Base-by-base conservation (phyloP, 2,113 vertebrate species). In the Struthio camelus region DNA sequence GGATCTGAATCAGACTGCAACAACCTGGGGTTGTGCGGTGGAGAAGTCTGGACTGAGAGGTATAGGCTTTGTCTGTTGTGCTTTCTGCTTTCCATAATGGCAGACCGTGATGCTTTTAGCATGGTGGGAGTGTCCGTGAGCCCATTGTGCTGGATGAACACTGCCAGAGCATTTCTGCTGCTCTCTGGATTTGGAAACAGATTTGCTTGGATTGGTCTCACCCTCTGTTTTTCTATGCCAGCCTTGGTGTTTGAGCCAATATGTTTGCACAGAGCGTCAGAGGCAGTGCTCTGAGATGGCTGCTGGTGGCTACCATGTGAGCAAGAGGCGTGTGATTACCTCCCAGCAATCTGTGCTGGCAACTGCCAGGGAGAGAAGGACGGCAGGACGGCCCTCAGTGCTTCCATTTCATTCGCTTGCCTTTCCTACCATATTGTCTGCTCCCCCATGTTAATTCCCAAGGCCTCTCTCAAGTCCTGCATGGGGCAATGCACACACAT, bases 71-170 rank as follows among this genome's bases (percentile, higher is more conserved):
- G 7, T 89, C 87, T 95, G 91, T 67, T 90, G 64, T 83, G 71
- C 67, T 93, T 96, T 96, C 82, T 95, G 85, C 59, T 88, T 80
- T 93, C 85, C 66, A 62, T 94, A 92, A 91, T 36, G 59, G 89
- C 89, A 89, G 87, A 40, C 73, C 10, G 15, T 27, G 87, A 85
- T 85, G 89, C 40, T 95, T 95, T 93, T 71, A 93, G 67, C 4
- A 3, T 40, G 64, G 67, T 80, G 76, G 89, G 89, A 94, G 93
- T 83, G 94, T 87, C 85, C 42, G 0, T 48, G 36, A 93, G 89
- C 64, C 62, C 82, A 66, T 75, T 25, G 1, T 23, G 46, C 46
- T 34, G 85, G 64, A 76, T 78, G 80, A 90, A 69, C 51, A 4
- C 71, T 87, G 82, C 91, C 91, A 95, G 79, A 72, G 64, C 0